These are phyloP conservation scores for Choloepus didactylus DNA, from an alignment of 2,797 vertebrate species.

Conservation along the genomic window DNA sequence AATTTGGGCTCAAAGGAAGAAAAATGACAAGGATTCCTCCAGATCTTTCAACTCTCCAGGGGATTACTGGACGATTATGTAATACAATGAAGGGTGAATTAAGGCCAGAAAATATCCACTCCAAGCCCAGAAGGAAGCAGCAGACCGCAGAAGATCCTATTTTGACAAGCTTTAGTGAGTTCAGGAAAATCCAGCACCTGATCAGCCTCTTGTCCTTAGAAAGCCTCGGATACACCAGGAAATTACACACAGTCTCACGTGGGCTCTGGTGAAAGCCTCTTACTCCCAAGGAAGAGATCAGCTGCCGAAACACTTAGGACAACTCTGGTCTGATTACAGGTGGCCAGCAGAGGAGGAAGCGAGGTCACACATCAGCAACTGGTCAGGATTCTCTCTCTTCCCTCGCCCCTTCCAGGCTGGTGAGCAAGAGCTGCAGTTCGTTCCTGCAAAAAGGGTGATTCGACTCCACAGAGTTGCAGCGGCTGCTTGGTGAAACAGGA, in stretches of 20 bases:
- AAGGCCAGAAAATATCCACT: constrained; percentile 13
- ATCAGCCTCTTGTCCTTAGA: neutral
- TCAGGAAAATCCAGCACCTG: neutral
- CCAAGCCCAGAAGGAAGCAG: constrained; percentile 9
- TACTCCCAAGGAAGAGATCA: neutral
- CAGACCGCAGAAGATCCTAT: neutral
- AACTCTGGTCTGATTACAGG: constrained; percentile 10
- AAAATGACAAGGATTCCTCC: neutral
- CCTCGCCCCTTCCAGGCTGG: neutral
- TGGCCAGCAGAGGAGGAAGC: constrained; percentile 28
- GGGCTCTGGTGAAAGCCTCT: constrained; percentile 42
- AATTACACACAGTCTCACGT: neutral
- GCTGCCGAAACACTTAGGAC: constrained; percentile 18
- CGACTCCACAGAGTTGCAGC: neutral
- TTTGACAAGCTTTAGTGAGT: neutral
- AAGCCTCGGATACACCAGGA: constrained; percentile 32
- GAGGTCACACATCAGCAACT: constrained; percentile 17
- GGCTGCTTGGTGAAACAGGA: constrained; percentile 13
- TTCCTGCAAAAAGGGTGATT: neutral
- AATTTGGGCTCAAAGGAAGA: constrained; percentile 42
- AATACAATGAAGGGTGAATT: neutral
- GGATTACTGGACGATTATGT: neutral
- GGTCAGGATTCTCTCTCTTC: constrained; percentile 15
- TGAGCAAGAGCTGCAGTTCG: neutral
- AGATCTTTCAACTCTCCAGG: neutral